These are phyloP conservation scores for Bathynomus jamesi DNA, from an alignment of 1,140 invertebrate species.

Conservation along the genomic window DNA sequence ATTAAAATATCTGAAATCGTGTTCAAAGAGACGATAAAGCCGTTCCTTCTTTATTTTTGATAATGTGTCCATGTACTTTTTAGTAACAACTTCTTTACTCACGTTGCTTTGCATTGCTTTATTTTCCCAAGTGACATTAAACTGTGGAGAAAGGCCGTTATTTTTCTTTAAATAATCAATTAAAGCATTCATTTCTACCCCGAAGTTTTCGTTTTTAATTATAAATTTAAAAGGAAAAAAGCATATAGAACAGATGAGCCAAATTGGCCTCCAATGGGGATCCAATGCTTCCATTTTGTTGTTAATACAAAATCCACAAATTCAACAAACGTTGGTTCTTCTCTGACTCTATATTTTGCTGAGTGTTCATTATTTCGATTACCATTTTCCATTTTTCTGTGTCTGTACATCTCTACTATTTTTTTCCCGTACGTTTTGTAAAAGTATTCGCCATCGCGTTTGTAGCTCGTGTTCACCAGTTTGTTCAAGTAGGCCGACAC, in stretches of 20 bases:
- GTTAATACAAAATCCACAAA: background rate
- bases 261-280: slow-evolving; percentile 8
- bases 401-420: slow-evolving; percentile 3
- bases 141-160: background rate
- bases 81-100: no score
- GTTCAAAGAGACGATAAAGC: no score
- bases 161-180: slow-evolving; percentile 1
- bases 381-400: background rate
- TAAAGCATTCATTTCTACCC: background rate
- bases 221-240: slow-evolving; percentile 2
- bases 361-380: background rate
- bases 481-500: slow-evolving; percentile 9
- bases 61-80: no score
- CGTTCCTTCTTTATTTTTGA: no score
- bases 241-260: slow-evolving; percentile 1
- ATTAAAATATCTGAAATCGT: no score
- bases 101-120: background rate
- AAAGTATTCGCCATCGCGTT: slow-evolving; percentile 6
- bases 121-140: background rate
- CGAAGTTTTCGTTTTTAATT: background rate
- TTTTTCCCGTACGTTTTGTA: slow-evolving; percentile 1
- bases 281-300: slow-evolving; percentile 2
- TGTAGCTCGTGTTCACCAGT: background rate
- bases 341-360: background rate
- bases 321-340: slow-evolving; percentile 5